phyloP scores from a whole-genome alignment of 2,113 vertebrate genomes.

The Sciurus niger region DNA sequence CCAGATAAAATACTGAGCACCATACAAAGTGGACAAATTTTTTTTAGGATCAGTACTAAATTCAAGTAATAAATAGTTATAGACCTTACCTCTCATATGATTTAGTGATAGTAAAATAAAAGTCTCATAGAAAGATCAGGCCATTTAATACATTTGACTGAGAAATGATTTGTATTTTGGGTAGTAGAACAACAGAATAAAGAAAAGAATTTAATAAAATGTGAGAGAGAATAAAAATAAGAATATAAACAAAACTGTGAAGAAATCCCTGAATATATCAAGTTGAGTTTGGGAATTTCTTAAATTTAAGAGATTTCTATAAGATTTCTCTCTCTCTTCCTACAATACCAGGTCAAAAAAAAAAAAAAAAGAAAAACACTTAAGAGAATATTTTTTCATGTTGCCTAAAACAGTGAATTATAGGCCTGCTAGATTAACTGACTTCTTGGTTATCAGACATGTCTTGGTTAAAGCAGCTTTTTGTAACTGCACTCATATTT shows the following conservation, averaged over 20 bases:
- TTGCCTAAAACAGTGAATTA: background rate
- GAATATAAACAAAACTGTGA: no score
- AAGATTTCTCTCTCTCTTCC: background rate
- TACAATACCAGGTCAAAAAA: background rate
- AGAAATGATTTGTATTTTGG: background rate
- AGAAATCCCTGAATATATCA: no score
- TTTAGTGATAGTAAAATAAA: background rate
- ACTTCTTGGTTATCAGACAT: no score
- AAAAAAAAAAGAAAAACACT: background rate
- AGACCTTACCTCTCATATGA: background rate
- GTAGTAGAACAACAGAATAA: no score
- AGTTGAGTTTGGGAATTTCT: background rate
- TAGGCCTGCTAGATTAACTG: no score
- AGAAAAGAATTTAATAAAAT: no score
- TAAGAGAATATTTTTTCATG: background rate
- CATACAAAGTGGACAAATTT: background rate
- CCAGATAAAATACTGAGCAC: background rate
- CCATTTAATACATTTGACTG: background rate
- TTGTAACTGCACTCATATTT: no score
- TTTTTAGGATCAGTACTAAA: background rate
- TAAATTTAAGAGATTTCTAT: background rate
- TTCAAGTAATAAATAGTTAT: background rate
- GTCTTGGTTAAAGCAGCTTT: no score
- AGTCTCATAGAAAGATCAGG: background rate
- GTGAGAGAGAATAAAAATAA: no score